These are phyloP conservation scores for Rattus norvegicus DNA, from an alignment of 2,113 vertebrate genomes.

Conservation along the genomic window GRCr8 NC_086021.1:180117001-180117500, in stretches of 20 bases:
- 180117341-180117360: neutral
- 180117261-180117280: neutral
- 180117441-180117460: fast-evolving
- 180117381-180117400: neutral
- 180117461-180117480: too few species aligned
- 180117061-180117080: too few species aligned
- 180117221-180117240: neutral
- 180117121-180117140: too few species aligned
- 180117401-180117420: neutral
- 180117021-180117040: neutral
- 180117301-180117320: neutral
- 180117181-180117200: neutral
- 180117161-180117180: neutral
- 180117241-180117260: neutral
- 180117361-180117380: neutral
- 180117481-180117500: neutral
- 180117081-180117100: neutral
- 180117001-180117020: neutral
- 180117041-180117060: neutral
- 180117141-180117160: neutral
- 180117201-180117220: neutral
- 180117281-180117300: neutral
- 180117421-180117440: neutral
- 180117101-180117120: neutral
- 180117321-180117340: neutral